These are phyloP conservation scores for Forficula auricularia DNA, from an alignment of 1,140 invertebrate species.

Conservation along the genomic window DNA sequence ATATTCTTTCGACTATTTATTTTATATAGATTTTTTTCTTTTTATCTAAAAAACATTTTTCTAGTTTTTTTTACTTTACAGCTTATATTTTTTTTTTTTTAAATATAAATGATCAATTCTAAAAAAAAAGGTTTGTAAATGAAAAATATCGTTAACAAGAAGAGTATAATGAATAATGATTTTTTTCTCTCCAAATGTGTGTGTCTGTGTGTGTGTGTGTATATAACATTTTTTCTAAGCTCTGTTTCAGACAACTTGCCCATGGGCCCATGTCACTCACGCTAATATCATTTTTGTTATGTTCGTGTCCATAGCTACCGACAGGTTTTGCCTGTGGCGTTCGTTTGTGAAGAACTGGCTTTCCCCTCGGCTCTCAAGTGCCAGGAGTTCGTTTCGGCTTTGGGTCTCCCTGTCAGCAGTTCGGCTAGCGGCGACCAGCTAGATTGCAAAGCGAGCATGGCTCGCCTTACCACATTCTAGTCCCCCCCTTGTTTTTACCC, in stretches of 20 bases:
- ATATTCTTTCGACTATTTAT: too few species aligned
- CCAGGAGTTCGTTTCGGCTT: slow-evolving; percentile 68
- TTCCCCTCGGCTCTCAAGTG: slow-evolving; percentile 63
- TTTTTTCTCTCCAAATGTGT: too few species aligned
- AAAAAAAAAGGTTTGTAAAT: too few species aligned
- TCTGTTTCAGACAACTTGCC: slow-evolving; percentile 8
- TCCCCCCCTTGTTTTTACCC: background rate
- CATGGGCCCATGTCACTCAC: slow-evolving; percentile 22
- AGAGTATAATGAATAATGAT: too few species aligned
- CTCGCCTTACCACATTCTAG: slow-evolving; percentile 27
- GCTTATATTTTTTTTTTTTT: too few species aligned
- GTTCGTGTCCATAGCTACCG: slow-evolving; percentile 65
- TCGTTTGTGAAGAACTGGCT: slow-evolving; percentile 67
- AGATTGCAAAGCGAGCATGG: slow-evolving; percentile 70
- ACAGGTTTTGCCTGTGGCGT: slow-evolving; percentile 68
- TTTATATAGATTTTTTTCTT: too few species aligned
- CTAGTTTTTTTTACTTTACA: too few species aligned
- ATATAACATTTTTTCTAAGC: slow-evolving; percentile 9
- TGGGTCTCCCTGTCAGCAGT: slow-evolving; percentile 57
- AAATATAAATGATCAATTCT: too few species aligned
- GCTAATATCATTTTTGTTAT: slow-evolving; percentile 38
- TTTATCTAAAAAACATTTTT: too few species aligned
- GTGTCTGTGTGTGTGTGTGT: slow-evolving; percentile 6
- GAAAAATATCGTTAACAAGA: too few species aligned
- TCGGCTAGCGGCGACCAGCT: slow-evolving; percentile 42